Evolutionary conservation across 2,888 invertebrate genomes (phyloP).

Genomic region (Slavum lentiscoides): DNA sequence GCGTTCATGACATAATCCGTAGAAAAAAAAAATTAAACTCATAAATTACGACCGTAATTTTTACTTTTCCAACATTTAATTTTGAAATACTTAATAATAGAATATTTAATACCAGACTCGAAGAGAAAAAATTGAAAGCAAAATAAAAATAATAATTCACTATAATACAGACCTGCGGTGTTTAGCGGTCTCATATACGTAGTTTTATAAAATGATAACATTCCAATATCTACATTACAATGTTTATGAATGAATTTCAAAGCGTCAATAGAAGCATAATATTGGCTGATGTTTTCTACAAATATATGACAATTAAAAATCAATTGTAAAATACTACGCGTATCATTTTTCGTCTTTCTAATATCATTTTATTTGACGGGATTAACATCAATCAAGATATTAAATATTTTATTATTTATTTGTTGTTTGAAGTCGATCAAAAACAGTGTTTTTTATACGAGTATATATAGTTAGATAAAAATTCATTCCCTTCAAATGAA

Average conservation of each 20-base stretch:
- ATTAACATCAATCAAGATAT: no score
- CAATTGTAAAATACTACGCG: no score
- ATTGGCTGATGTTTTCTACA: no score
- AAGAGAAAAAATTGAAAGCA: constrained; percentile 28
- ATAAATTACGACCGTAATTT: constrained; percentile 32
- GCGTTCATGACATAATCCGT: constrained; percentile 10
- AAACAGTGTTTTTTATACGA: no score
- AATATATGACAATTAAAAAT: no score
- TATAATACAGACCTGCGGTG: constrained; percentile 1
- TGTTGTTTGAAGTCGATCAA: no score
- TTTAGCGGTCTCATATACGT: neutral
- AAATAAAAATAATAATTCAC: constrained; percentile 35
- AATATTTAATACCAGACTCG: constrained; percentile 12
- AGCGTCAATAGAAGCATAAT: neutral
- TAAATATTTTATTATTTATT: no score
- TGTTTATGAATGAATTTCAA: neutral
- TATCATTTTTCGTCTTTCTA: no score
- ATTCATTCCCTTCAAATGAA: no score
- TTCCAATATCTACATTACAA: neutral
- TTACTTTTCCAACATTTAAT: constrained; percentile 40
- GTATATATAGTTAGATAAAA: no score
- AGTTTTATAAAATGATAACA: neutral
- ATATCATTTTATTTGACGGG: no score
- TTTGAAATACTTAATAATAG: constrained; percentile 43
- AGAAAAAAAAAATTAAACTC: constrained; percentile 20